A percentile compares a stretch with the other conserved stretches of the same genome.
These are phyloP conservation scores for Sminthurinus aureus DNA, from an alignment of 2,888 invertebrate species.

Conservation along the genomic window DNA sequence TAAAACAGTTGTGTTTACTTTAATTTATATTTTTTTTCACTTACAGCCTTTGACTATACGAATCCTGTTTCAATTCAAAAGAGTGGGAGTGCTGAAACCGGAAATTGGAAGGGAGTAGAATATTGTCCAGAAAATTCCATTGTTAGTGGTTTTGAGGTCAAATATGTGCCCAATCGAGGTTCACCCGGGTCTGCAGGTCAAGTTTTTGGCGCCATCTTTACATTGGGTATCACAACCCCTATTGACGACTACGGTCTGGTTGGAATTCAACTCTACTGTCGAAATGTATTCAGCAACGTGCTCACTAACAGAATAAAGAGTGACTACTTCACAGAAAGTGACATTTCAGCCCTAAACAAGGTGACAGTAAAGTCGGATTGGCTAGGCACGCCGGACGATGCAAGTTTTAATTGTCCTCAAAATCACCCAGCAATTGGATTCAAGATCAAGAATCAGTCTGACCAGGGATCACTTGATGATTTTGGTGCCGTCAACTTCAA, in stretches of 20 bases:
- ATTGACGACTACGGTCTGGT: background rate
- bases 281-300: background rate
- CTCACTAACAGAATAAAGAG: background rate
- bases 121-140: background rate
- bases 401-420: background rate
- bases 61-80: background rate
- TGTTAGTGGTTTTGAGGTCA: background rate
- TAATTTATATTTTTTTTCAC: too few species aligned
- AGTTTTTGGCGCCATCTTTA: background rate
- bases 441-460: background rate
- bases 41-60: background rate
- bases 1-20: too few species aligned
- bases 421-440: background rate
- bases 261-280: background rate
- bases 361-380: background rate
- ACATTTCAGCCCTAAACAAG: background rate
- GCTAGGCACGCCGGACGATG: background rate
- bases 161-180: background rate
- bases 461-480: background rate
- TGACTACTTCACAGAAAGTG: background rate
- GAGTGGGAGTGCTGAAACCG: background rate
- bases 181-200: background rate
- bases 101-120: background rate
- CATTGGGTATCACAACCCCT: background rate
- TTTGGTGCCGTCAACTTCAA: background rate